Conservation (phyloP, 2,888 invertebrate species). For the Sarcophaga variegata region DNA sequence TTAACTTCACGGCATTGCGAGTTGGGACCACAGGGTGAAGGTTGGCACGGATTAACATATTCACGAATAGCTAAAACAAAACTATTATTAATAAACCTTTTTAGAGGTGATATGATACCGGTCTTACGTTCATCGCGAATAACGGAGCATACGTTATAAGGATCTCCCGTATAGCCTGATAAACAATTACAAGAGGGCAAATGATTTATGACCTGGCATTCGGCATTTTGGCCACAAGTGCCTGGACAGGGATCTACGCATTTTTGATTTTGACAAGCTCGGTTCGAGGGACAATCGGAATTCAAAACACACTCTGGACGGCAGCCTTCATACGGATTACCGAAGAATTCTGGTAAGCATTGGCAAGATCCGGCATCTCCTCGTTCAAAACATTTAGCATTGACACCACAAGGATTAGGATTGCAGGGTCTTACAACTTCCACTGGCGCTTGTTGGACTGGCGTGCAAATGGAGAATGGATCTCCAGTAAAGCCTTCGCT, state of each 20-base stretch:
- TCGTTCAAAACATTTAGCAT: conserved; percentile 89
- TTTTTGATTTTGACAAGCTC: conserved; percentile 86
- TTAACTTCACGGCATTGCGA: conserved; percentile 89
- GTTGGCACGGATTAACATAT: conserved; percentile 86
- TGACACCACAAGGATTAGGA: conserved; percentile 84
- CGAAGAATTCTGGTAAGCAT: conserved; percentile 87
- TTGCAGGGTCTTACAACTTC: conserved; percentile 81
- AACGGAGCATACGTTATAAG: conserved; percentile 85
- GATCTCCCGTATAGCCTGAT: conserved; percentile 86
- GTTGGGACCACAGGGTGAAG: conserved; percentile 92
- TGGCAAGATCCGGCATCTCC: conserved; percentile 88
- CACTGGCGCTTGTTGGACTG: conserved; percentile 81
- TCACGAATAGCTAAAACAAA: conserved; percentile 80
- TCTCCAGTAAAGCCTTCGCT: conserved; percentile 84
- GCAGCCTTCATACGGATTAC: conserved; percentile 90
- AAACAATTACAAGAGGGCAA: conserved; percentile 85
- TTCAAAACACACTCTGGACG: conserved; percentile 86
- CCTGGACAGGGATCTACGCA: conserved; percentile 86
- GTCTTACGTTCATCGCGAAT: conserved; percentile 82
- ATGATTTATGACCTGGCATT: conserved; percentile 86
- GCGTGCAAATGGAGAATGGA: conserved; percentile 83
- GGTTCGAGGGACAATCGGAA: conserved; percentile 86
- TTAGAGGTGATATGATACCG: not conserved
- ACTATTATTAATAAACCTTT: not conserved
- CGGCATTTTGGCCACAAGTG: conserved; percentile 85